phyloP scores from a whole-genome alignment of 2,888 invertebrate species.

The Lasioglossum morio region DNA sequence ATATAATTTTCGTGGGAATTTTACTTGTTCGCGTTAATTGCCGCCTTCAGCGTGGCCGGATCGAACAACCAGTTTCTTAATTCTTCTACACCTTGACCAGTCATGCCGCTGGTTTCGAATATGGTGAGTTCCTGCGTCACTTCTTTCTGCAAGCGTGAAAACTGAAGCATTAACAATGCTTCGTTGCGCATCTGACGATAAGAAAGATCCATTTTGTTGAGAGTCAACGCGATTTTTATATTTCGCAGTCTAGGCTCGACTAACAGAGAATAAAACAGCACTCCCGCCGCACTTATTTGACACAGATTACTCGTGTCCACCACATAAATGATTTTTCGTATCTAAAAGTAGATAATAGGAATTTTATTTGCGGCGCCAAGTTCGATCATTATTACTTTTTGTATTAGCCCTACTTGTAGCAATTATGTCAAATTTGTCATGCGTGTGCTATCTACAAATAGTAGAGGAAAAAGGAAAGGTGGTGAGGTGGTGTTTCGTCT shows the following conservation, averaged over 20 bases:
- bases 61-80: slow-evolving; percentile 88
- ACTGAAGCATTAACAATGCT: slow-evolving; percentile 92
- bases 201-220: slow-evolving; percentile 94
- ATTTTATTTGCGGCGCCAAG: too few species aligned
- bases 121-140: slow-evolving; percentile 89
- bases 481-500: too few species aligned
- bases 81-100: slow-evolving; percentile 89
- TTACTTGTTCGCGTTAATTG: slow-evolving; percentile 65
- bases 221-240: slow-evolving; percentile 89
- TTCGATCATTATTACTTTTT: too few species aligned
- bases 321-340: slow-evolving; percentile 89
- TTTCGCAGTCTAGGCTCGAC: slow-evolving; percentile 89
- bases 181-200: slow-evolving; percentile 95
- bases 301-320: slow-evolving; percentile 94
- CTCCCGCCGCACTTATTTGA: slow-evolving; percentile 94
- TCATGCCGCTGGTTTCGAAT: slow-evolving; percentile 91
- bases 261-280: slow-evolving; percentile 91
- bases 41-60: slow-evolving; percentile 66
- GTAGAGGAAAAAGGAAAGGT: too few species aligned
- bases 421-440: too few species aligned
- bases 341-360: slow-evolving; percentile 66
- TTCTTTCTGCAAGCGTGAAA: slow-evolving; percentile 89
- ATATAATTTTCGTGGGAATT: slow-evolving; percentile 38
- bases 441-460: too few species aligned
- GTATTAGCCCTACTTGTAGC: too few species aligned